Evolutionary conservation across 2,888 invertebrate genomes (phyloP).

Genomic region (Cordilura impudica): DNA sequence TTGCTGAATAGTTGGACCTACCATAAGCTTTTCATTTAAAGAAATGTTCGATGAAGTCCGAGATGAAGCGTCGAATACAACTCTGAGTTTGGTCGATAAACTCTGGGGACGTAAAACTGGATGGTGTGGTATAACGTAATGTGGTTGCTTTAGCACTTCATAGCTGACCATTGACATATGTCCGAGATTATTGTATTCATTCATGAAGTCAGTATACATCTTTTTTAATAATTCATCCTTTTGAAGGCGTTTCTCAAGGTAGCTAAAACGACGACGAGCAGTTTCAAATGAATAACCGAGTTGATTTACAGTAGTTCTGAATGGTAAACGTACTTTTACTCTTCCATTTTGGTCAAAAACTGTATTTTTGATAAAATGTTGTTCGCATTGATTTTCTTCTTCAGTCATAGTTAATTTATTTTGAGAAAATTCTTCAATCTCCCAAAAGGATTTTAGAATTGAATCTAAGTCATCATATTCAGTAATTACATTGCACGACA

Average conservation of each 20-base stretch:
- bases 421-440: slow-evolving; percentile 2
- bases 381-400: slow-evolving; percentile 16
- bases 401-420: not conserved
- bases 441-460: too few species aligned
- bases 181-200: too few species aligned
- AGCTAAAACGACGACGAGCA: slow-evolving; percentile 8
- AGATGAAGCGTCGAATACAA: too few species aligned
- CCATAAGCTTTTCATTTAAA: too few species aligned
- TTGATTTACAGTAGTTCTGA: not conserved
- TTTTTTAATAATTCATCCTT: slow-evolving; percentile 1
- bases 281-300: slow-evolving; percentile 16
- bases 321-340: too few species aligned
- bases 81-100: too few species aligned
- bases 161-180: too few species aligned
- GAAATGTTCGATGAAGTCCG: too few species aligned
- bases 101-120: too few species aligned
- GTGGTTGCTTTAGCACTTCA: too few species aligned
- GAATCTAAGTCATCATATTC: not conserved
- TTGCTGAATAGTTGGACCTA: too few species aligned
- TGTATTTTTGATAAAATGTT: slow-evolving; percentile 15
- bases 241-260: not conserved
- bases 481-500: slow-evolving; percentile 4
- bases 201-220: slow-evolving; percentile 5
- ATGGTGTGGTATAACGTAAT: too few species aligned
- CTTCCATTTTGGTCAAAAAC: slow-evolving; percentile 14